Evolutionary conservation across 2,888 invertebrate species (phyloP).

Genomic region (Lutraria lutraria): DNA sequence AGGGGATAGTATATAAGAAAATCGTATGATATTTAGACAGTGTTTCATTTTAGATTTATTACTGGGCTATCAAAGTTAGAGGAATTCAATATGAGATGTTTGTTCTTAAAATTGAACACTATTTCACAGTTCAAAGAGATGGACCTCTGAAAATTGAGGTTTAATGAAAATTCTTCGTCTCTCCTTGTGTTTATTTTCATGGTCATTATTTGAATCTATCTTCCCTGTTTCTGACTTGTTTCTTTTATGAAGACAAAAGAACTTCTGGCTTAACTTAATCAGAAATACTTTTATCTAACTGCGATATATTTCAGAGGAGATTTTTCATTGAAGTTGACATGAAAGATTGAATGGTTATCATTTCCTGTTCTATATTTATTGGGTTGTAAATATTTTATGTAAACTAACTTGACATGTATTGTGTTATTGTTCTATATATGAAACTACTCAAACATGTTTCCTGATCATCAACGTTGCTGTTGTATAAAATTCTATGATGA

Average conservation of each 20-base stretch:
- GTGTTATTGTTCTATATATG: no score
- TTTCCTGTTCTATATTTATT: no score
- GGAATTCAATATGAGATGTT: constrained; percentile 7
- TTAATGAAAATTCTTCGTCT: not conserved
- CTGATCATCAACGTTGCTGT: no score
- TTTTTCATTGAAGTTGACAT: not conserved
- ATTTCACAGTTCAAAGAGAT: constrained; percentile 14
- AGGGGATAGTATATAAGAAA: constrained; percentile 10
- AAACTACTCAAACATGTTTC: no score
- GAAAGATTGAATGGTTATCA: no score
- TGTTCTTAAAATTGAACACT: constrained; percentile 8
- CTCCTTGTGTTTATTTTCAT: not conserved
- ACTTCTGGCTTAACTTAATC: not conserved
- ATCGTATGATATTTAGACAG: constrained; percentile 12
- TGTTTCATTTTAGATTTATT: constrained; percentile 7
- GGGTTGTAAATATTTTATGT: no score
- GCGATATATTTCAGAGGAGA: not conserved
- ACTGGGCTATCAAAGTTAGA: not conserved
- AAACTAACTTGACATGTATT: no score
- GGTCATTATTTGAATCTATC: not conserved
- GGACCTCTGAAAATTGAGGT: constrained; percentile 10
- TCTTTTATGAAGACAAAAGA: not conserved
- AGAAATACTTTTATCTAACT: not conserved
- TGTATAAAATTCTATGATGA: no score
- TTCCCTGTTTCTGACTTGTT: constrained; percentile 10